Evolutionary conservation across 1,140 invertebrate genomes (phyloP).

Genomic region (Drosophila neocordata): DNA sequence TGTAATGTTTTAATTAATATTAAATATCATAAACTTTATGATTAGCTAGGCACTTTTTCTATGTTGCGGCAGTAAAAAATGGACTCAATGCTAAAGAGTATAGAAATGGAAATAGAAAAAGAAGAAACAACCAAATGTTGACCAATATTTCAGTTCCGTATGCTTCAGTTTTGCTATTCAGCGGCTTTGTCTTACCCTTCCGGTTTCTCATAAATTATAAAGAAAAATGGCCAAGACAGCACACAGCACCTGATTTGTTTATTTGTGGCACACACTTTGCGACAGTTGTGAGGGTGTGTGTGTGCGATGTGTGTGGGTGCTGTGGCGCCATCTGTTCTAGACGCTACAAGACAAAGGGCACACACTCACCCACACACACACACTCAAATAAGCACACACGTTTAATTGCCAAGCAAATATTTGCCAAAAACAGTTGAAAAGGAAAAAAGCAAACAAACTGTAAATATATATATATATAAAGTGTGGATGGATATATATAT

Average conservation of each 20-base stretch:
- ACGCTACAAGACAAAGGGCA: constrained; percentile 1
- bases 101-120: background rate
- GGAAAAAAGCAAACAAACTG: background rate
- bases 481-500: background rate
- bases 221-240: constrained; percentile 37
- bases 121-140: constrained; percentile 52
- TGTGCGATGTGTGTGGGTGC: background rate
- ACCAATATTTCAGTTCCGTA: constrained; percentile 70
- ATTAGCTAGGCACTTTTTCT: too few species aligned
- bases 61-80: too few species aligned
- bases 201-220: constrained; percentile 58
- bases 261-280: constrained; percentile 62
- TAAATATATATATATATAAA: background rate
- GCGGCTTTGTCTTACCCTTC: constrained; percentile 26
- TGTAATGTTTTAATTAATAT: background rate
- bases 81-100: background rate
- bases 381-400: constrained; percentile 5
- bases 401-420: constrained; percentile 60
- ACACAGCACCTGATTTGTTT: constrained; percentile 68
- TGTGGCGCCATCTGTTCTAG: constrained; percentile 5
- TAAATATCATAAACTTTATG: too few species aligned
- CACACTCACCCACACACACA: constrained; percentile 17
- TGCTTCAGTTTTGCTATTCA: constrained; percentile 2
- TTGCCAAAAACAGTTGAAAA: constrained; percentile 36
- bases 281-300: background rate